Percentiles rank a stretch among this genome's conserved stretches.
Conservation (phyloP, 1,140 invertebrate species). For the Acromyrmex echinatior region DNA sequence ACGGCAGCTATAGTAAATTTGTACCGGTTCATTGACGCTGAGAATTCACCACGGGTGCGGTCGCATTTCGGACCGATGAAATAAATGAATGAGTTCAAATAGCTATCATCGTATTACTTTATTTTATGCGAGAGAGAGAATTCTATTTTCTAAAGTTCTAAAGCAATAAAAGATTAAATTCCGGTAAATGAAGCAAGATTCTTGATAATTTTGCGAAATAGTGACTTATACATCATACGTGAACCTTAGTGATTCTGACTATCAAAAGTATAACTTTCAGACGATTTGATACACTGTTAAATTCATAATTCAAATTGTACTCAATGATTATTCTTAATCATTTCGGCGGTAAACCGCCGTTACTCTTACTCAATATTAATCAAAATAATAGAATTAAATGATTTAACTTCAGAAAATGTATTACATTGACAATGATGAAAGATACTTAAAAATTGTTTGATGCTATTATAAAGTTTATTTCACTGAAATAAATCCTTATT, state of each 20-base stretch:
- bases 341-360: too few species aligned
- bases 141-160: background rate
- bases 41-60: constrained; percentile 19
- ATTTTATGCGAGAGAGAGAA: background rate
- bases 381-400: too few species aligned
- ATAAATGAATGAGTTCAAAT: constrained; percentile 30
- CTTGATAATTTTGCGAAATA: background rate
- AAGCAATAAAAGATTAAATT: background rate
- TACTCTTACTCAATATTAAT: too few species aligned
- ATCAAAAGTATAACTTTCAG: background rate
- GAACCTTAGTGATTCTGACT: background rate
- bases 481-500: too few species aligned
- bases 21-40: constrained; percentile 42
- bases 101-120: constrained; percentile 14
- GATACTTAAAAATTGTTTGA: too few species aligned
- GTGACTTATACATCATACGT: background rate
- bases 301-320: too few species aligned
- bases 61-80: constrained; percentile 18
- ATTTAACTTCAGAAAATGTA: too few species aligned
- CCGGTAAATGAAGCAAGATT: background rate
- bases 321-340: too few species aligned
- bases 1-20: constrained; percentile 1
- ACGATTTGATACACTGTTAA: too few species aligned
- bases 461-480: too few species aligned
- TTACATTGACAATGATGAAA: too few species aligned